Evolutionary conservation across 2,888 invertebrate genomes (phyloP).

Genomic region (Erebia aethiops): DNA sequence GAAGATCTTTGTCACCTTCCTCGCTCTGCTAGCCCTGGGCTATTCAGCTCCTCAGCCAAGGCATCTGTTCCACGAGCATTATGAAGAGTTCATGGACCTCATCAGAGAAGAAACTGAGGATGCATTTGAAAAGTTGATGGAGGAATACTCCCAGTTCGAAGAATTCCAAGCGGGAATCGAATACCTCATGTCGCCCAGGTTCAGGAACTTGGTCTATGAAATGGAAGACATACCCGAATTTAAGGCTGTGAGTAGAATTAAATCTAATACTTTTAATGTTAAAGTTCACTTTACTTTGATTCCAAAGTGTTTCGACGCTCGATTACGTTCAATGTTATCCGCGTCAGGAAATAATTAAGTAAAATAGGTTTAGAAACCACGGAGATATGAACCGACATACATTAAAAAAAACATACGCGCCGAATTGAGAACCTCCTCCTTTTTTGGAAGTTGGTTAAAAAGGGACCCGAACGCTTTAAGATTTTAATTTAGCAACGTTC

Average conservation of each 20-base stretch:
- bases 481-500: no score
- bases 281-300: no score
- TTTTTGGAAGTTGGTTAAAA: no score
- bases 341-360: no score
- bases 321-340: no score
- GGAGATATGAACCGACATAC: no score
- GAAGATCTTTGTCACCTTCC: constrained; percentile 37
- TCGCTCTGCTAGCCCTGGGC: constrained; percentile 36
- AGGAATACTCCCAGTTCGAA: constrained; percentile 42
- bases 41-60: constrained; percentile 40
- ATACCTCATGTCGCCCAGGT: constrained; percentile 39
- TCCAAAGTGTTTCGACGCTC: no score
- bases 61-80: constrained; percentile 46
- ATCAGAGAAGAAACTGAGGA: constrained; percentile 39
- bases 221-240: constrained; percentile 48
- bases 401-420: no score
- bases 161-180: constrained; percentile 41
- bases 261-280: neutral
- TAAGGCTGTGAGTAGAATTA: constrained; percentile 41
- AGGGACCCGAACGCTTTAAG: no score
- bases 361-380: no score
- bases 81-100: constrained; percentile 42
- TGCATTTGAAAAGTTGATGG: constrained; percentile 35
- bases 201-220: constrained; percentile 43
- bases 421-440: no score